These are phyloP conservation scores for Patagioenas fasciata DNA, from an alignment of 2,113 vertebrate genomes.

Conservation along the genomic window DNA sequence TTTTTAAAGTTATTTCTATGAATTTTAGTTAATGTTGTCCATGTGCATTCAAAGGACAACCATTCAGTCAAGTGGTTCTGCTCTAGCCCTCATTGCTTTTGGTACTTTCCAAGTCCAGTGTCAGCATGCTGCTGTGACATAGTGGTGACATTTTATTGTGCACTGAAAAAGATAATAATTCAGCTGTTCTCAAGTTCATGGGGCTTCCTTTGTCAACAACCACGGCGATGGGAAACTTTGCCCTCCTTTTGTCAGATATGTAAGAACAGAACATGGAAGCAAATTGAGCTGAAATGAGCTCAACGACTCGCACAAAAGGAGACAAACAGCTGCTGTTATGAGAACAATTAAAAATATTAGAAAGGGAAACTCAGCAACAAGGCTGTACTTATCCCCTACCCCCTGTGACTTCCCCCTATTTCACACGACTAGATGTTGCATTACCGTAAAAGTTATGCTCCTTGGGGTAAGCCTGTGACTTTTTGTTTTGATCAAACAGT, in stretches of 20 bases:
- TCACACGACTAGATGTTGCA: background rate
- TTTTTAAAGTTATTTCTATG: background rate
- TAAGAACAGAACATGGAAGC: background rate
- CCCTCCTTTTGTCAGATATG: background rate
- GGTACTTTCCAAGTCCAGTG: background rate
- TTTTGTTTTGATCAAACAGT: background rate
- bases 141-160: background rate
- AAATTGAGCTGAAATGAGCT: constrained; percentile 13
- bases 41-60: background rate
- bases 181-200: constrained; percentile 24
- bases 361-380: background rate
- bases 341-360: background rate
- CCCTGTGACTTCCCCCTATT: background rate
- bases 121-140: background rate
- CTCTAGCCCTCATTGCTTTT: background rate
- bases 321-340: fast-evolving
- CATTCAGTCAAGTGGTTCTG: background rate
- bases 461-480: background rate
- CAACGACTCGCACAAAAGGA: background rate
- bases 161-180: constrained; percentile 6
- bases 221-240: background rate
- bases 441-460: background rate
- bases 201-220: constrained; percentile 8
- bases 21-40: background rate
- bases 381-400: background rate